Base-by-base conservation (phyloP, 2,888 invertebrate species). In the Drosophila falleni region DNA sequence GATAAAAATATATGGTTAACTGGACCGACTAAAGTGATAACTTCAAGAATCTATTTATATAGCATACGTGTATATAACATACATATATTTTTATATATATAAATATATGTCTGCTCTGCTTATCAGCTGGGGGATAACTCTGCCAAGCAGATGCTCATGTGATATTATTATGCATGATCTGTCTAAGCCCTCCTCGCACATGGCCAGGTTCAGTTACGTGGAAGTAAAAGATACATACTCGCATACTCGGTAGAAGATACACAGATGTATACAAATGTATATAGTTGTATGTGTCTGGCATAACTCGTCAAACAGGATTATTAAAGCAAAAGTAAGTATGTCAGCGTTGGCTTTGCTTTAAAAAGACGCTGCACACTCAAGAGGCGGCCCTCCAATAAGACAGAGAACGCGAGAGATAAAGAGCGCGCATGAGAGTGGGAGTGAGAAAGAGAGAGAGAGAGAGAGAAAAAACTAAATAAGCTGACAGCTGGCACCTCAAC, bases 221-320 rank as follows among this genome's bases (percentile, higher is more conserved):
- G 80, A 87, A 80, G 78, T 79, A 80, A 80, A 73, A 84, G 79
- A 78, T 68, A 69, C 42, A 51, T 31, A 19, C 31, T 55, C 39
- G n/a, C 5, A n/a, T n/a, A n/a, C n/a, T n/a, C 41, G 13, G 42
- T 19, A 59, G 15, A 13, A 35, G 35, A 37, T 15, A 44, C 5
- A 51, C 8, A 19, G 9, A 51, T 19, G 47, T 8, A 41, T 0
- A 65, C 37, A 44, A 1, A 44, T 10, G 11, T 46, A n/a, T 46
- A 5, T 9, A 23, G 6, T 53, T 31, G 8, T 44, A 31, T 63
- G 23, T 60, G 65, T 61, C 71, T 80, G 68, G 78, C 73, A 87
- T 68, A 89, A 91, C 91, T 76, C 68, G 91, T 90, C 91, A 89
- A 89, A 90, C 91, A 80, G 89, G 91, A 89, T 91, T 90, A 90